Evolutionary conservation across 2,797 vertebrate species (phyloP).

Genomic region (Dipus sagitta): DNA sequence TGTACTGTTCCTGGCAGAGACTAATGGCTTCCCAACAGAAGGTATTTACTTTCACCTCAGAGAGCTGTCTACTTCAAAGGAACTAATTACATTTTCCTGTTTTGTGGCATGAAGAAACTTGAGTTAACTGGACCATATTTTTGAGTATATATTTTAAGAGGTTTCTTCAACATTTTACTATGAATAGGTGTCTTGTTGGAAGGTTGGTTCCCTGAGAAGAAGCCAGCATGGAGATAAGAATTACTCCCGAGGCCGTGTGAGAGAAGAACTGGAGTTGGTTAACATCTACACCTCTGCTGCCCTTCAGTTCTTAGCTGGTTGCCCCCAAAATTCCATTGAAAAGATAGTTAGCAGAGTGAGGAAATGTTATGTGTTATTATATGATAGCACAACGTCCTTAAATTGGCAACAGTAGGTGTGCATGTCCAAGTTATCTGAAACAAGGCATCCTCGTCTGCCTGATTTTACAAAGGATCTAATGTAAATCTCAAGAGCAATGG

Average conservation of each 20-base stretch:
- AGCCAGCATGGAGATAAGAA: neutral
- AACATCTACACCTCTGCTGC: neutral
- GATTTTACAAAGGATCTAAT: neutral
- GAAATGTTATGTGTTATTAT: neutral
- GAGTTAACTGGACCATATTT: neutral
- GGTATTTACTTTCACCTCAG: neutral
- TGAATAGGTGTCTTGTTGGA: neutral
- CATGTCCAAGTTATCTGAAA: neutral
- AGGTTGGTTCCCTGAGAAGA: neutral
- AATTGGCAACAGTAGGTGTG: neutral
- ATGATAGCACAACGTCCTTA: neutral
- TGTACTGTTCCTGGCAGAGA: neutral
- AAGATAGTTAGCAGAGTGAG: neutral
- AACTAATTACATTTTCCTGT: neutral
- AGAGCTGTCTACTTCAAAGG: slow-evolving; percentile 37
- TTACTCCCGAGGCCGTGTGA: neutral
- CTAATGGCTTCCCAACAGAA: neutral
- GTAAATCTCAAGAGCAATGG: neutral
- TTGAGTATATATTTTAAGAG: neutral
- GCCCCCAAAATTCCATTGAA: neutral
- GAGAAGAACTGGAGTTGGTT: neutral
- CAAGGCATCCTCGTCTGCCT: neutral
- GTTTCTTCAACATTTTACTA: neutral
- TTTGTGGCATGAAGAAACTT: neutral
- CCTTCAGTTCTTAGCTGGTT: neutral